Evolutionary conservation across 2,888 invertebrate species (phyloP).

Genomic region (Caenorhabditis sp.): DNA sequence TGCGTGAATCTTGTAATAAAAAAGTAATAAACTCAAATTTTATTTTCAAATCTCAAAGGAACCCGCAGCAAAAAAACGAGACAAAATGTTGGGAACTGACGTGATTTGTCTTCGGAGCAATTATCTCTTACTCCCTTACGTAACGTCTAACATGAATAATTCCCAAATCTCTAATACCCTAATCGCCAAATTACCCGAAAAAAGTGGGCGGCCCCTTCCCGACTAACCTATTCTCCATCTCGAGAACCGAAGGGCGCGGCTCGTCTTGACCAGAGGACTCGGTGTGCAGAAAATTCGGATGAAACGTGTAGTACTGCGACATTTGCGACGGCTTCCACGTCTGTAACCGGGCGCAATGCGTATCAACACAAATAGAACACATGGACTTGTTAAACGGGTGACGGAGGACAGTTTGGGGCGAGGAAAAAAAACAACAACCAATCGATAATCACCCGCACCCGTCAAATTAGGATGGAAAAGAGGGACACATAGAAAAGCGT

Average conservation of each 20-base stretch:
- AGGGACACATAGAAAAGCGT: too few species aligned
- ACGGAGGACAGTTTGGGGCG: background rate
- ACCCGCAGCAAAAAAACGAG: too few species aligned
- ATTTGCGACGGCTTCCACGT: conserved; percentile 69
- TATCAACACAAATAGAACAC: background rate
- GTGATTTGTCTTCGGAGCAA: too few species aligned
- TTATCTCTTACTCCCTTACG: too few species aligned
- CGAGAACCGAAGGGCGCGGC: conserved; percentile 79
- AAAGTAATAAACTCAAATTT: too few species aligned
- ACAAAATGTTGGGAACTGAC: too few species aligned
- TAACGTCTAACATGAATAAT: too few species aligned
- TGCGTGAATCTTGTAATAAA: too few species aligned
- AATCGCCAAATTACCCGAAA: background rate
- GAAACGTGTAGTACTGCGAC: conserved; percentile 83
- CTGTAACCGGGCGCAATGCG: conserved; percentile 26
- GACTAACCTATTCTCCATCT: conserved; percentile 82
- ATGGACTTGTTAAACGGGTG: background rate
- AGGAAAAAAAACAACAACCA: background rate
- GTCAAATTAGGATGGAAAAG: too few species aligned
- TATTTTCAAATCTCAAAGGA: too few species aligned
- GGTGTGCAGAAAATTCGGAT: conserved; percentile 78
- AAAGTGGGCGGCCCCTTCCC: background rate
- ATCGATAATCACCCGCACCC: too few species aligned
- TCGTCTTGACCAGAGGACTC: conserved; percentile 71
- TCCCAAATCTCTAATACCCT: too few species aligned